These are phyloP conservation scores for Channa argus DNA, from an alignment of 2,113 vertebrate species.

Conservation along the genomic window DNA sequence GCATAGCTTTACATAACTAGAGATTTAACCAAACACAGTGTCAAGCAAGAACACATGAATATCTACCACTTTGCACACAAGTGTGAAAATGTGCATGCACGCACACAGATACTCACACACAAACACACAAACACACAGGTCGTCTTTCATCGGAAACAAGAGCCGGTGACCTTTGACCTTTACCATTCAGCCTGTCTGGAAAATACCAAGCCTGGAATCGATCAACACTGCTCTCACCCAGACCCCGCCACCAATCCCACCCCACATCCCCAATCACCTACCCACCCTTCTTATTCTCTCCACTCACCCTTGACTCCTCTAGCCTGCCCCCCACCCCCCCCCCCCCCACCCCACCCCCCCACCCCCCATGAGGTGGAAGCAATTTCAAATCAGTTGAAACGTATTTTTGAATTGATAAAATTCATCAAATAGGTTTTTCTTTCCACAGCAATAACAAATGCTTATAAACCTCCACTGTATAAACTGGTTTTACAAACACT, in stretches of 20 bases:
- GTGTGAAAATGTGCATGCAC: conserved; percentile 25
- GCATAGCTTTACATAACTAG: conserved; percentile 1
- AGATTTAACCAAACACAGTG: background rate
- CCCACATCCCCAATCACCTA: conserved; percentile 28
- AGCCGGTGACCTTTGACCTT: conserved; percentile 82
- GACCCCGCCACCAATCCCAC: conserved; percentile 54
- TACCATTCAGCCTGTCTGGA: conserved; percentile 85
- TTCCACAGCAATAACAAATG: no score
- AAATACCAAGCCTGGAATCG: conserved; percentile 83
- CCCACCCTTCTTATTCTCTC: conserved; percentile 26
- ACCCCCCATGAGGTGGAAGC: conserved; percentile 1
- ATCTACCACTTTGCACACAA: conserved; percentile 22
- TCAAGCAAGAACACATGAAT: conserved; percentile 6
- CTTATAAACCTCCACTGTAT: no score
- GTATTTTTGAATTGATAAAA: no score
- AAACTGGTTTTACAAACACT: background rate
- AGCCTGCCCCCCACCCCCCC: background rate
- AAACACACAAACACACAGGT: conserved; percentile 51
- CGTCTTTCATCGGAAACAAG: conserved; percentile 84
- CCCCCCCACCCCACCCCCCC: conserved; percentile 15
- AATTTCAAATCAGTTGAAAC: no score
- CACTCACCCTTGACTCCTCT: conserved; percentile 40
- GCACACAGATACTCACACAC: conserved; percentile 3
- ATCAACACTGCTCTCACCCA: conserved; percentile 76
- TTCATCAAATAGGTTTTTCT: no score